These are phyloP conservation scores for Euleptes europaea DNA, from an alignment of 2,113 vertebrate species.

Conservation along the genomic window DNA sequence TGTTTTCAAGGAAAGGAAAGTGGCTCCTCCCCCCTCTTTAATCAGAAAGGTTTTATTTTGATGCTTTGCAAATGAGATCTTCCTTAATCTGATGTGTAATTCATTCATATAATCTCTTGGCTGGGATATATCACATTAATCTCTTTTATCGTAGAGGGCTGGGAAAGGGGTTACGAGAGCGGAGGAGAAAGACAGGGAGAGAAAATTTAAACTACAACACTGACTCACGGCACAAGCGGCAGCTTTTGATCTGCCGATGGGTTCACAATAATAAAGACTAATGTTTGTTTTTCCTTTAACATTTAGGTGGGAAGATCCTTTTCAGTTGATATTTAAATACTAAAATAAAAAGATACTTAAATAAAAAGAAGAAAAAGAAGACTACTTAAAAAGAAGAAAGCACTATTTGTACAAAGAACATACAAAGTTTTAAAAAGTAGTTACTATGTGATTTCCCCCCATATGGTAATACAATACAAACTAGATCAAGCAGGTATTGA, in stretches of 20 bases:
- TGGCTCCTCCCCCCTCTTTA: conserved; percentile 14
- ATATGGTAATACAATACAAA: conserved; percentile 22
- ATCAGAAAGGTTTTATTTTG: conserved; percentile 51
- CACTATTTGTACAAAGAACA: conserved; percentile 18
- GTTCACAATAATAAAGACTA: conserved; percentile 35
- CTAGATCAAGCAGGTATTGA: conserved; percentile 17
- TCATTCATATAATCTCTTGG: conserved; percentile 55
- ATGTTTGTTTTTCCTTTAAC: not conserved
- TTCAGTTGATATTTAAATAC: not conserved
- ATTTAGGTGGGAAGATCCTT: conserved; percentile 19
- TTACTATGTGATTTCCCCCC: conserved; percentile 28
- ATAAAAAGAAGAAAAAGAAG: too few relatives aligned
- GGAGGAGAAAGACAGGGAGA: not conserved
- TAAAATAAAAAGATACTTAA: not conserved
- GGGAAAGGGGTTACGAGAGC: not conserved
- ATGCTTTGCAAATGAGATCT: conserved; percentile 55
- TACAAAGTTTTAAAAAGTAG: not conserved
- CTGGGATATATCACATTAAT: conserved; percentile 57
- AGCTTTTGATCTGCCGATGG: not conserved
- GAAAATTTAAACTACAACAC: conserved; percentile 23
- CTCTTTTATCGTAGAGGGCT: conserved; percentile 43
- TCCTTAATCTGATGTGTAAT: conserved; percentile 56
- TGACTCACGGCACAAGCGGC: not conserved
- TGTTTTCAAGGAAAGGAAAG: not conserved
- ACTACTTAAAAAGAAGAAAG: fast-evolving